Evolutionary conservation across 2,888 invertebrate genomes (phyloP).

Genomic region (Chydorus sphaericus): DNA sequence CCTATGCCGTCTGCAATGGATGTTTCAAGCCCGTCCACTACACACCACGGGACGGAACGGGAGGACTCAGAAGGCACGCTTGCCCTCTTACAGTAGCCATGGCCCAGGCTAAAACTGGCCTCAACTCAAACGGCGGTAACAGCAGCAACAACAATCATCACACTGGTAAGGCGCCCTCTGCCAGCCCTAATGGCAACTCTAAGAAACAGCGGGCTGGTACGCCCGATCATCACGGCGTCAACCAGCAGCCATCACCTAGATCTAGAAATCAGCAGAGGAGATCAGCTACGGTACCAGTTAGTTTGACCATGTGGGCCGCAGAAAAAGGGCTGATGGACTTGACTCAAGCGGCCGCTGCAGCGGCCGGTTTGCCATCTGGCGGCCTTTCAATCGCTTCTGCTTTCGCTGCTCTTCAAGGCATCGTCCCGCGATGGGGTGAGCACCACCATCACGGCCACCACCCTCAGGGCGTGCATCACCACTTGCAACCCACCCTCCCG

Average conservation of each 20-base stretch:
- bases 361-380: slow-evolving; percentile 7
- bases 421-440: background rate
- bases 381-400: background rate
- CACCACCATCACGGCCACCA: background rate
- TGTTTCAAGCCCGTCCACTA: slow-evolving; percentile 15
- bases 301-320: slow-evolving; percentile 13
- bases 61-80: slow-evolving; percentile 14
- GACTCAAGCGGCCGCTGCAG: background rate
- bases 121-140: too few species aligned
- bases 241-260: background rate
- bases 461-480: background rate
- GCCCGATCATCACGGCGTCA: background rate
- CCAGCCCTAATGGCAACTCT: background rate
- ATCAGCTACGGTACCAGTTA: slow-evolving; percentile 6
- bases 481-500: too few species aligned
- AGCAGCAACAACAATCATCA: background rate
- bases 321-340: slow-evolving; percentile 12
- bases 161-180: background rate
- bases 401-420: slow-evolving; percentile 2
- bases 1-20: slow-evolving; percentile 14
- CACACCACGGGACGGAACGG: slow-evolving; percentile 13
- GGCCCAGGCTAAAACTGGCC: slow-evolving; percentile 6
- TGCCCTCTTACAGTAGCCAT: slow-evolving; percentile 14
- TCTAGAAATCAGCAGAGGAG: background rate
- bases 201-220: background rate